Base-by-base conservation (phyloP, 1,140 invertebrate genomes). In the Aphelenchoides besseyi region DNA sequence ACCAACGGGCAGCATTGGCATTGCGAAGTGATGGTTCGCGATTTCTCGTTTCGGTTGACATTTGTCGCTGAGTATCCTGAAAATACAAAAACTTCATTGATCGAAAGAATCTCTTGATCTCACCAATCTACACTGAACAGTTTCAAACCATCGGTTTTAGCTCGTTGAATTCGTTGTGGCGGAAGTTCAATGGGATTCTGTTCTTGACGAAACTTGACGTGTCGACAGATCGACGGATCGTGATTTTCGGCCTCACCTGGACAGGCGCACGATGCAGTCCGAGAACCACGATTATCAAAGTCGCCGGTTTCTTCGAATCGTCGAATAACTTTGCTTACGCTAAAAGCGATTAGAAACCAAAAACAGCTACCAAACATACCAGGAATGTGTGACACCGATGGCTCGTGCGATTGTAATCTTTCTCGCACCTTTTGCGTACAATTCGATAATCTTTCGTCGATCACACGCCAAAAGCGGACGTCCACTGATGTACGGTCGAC, bases 291-390 rank as follows among this genome's bases (percentile, higher is more conserved):
- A 28, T 30, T 68, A 2, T 37, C 64, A 26, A 74, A n/a, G 48
- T 66, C 52, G 32, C 71, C 71, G 3, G 71, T 72, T 73, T 72
- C 55, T 63, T 72, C 70, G 69, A 72, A 72, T 26, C 70, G 23
- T 18, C 33, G 23, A 32, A 71, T 57, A 26, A 74, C 28, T n/a
- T 72, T 73, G n/a, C n/a, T 70, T 18, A 53, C 32, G 23, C 32
- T 18, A 29, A n/a, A 36, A 68, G 36, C 18, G 12, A 48, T 69
- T 53, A 68, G 29, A 54, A 30, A 26, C 16, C 64, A 59, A 59
- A 5, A 59, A 8, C 12, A 5, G 18, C 5, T 8, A 8, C 18
- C 5, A 18, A 5, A 33, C 55, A 8, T 28, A 59, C 55, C 70
- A 72, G 26, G 30, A 41, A 26, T 72, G 71, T 26, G 71, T 72